Evolutionary conservation across 2,797 vertebrate species (phyloP).

Genomic region (Paramormyrops hopkinsi): DNA sequence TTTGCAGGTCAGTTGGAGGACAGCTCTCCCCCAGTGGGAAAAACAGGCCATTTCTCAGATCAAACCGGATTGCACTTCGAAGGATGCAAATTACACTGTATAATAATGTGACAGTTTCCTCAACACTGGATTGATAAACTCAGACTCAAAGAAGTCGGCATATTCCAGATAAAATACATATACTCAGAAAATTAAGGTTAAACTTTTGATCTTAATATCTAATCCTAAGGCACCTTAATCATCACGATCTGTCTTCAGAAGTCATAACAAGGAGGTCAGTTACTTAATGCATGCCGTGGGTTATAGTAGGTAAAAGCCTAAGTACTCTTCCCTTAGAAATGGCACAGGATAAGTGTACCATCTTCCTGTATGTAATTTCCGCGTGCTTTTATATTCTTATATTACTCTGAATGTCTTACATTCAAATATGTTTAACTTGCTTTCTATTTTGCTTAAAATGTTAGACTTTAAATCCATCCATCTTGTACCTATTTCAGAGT

Average conservation of each 20-base stretch:
- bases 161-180: background rate
- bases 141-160: background rate
- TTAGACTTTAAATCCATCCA: background rate
- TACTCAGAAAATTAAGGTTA: background rate
- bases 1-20: background rate
- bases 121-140: background rate
- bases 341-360: background rate
- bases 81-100: background rate
- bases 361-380: background rate
- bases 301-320: background rate
- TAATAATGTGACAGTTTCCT: background rate
- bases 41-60: background rate
- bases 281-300: background rate
- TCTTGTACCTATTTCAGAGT: background rate
- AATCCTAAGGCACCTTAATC: background rate
- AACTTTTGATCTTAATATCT: background rate
- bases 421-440: background rate
- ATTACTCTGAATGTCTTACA: background rate
- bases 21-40: background rate
- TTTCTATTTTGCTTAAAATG: background rate
- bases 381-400: background rate
- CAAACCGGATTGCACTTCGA: background rate
- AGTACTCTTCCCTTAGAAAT: background rate
- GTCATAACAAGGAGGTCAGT: background rate
- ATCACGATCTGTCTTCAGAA: background rate